Conservation (phyloP, 2,113 vertebrate genomes). For the Tursiops truncatus region DNA sequence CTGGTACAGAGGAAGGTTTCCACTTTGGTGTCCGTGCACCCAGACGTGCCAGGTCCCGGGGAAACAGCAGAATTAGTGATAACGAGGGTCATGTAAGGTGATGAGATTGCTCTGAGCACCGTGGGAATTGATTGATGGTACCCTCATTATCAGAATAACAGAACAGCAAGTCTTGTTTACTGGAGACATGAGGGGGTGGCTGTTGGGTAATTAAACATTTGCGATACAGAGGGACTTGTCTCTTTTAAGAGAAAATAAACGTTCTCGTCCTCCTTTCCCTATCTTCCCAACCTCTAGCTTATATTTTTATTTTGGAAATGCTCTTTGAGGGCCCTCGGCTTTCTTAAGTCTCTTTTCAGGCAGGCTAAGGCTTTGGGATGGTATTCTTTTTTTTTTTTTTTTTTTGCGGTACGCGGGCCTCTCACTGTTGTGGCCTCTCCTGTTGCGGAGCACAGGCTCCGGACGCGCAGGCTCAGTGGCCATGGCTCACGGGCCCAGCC, state of each 20-base stretch:
- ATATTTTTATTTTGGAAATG: constrained; percentile 39
- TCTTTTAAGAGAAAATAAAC: background rate
- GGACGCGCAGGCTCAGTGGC: no score
- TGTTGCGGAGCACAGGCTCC: no score
- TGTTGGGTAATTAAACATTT: background rate
- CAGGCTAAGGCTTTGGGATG: background rate
- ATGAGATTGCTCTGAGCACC: background rate
- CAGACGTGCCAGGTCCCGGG: background rate
- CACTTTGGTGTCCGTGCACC: background rate
- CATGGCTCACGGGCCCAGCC: no score
- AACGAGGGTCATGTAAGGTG: background rate
- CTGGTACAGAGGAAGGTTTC: background rate
- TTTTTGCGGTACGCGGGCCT: no score
- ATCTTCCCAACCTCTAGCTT: background rate
- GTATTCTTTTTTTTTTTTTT: background rate
- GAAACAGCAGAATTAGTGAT: background rate
- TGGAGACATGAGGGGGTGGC: background rate
- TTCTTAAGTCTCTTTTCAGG: constrained; percentile 25
- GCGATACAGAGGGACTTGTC: background rate
- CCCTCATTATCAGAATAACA: constrained; percentile 12
- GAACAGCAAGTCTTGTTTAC: background rate
- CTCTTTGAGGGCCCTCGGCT: background rate
- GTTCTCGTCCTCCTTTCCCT: background rate
- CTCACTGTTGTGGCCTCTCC: no score
- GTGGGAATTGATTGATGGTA: background rate